Evolutionary conservation across 2,888 invertebrate genomes (phyloP).

Genomic region (Drosophila borealis): DNA sequence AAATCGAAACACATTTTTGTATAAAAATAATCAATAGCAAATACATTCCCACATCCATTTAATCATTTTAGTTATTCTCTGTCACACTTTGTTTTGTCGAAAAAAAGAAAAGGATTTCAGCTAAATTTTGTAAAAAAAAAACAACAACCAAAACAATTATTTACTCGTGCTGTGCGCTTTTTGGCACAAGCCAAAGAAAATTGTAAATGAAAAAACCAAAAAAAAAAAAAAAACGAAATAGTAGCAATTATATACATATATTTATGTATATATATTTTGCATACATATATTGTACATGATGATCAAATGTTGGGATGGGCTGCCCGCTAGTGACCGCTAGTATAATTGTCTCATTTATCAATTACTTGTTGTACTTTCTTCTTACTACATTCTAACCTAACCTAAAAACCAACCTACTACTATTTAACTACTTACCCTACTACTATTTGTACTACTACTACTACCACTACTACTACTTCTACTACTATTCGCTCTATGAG

Average conservation of each 20-base stretch:
- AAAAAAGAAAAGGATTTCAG: slow-evolving; percentile 65
- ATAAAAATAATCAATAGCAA: slow-evolving; percentile 47
- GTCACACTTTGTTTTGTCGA: slow-evolving; percentile 67
- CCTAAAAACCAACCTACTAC: slow-evolving; percentile 62
- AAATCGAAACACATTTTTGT: slow-evolving; percentile 57
- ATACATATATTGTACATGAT: slow-evolving; percentile 79
- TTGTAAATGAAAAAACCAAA: slow-evolving; percentile 14
- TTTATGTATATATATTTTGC: slow-evolving; percentile 70
- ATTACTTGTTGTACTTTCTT: slow-evolving; percentile 82
- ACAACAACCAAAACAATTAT: slow-evolving; percentile 14
- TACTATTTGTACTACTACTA: slow-evolving; percentile 65
- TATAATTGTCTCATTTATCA: slow-evolving; percentile 83
- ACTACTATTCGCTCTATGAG: slow-evolving; percentile 73
- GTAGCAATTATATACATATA: slow-evolving; percentile 71
- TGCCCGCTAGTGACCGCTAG: slow-evolving; percentile 85
- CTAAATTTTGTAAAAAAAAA: slow-evolving; percentile 37
- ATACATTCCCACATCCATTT: slow-evolving; percentile 48
- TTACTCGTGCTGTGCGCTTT: slow-evolving; percentile 37
- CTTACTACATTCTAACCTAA: slow-evolving; percentile 70
- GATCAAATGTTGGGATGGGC: slow-evolving; percentile 85
- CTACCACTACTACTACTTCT: slow-evolving; percentile 61
- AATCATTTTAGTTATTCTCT: slow-evolving; percentile 63
- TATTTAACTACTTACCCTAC: slow-evolving; percentile 51
- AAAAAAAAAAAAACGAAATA: slow-evolving; percentile 38
- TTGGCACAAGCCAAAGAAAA: slow-evolving; percentile 44